Evolutionary conservation across 2,888 invertebrate genomes (phyloP).

Genomic region (Catotricha subobsoleta): DNA sequence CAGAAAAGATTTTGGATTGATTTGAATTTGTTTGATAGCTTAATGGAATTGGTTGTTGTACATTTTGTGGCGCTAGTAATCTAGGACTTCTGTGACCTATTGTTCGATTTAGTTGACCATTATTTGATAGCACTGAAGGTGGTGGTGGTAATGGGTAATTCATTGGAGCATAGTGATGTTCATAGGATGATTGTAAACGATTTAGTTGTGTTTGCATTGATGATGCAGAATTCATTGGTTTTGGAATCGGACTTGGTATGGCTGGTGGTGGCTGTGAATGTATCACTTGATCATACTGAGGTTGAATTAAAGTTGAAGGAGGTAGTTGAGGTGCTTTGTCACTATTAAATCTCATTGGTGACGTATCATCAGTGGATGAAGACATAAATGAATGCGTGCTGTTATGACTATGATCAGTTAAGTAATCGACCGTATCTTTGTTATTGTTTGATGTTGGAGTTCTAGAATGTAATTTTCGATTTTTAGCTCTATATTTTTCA

Average conservation of each 20-base stretch:
- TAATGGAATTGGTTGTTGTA: neutral
- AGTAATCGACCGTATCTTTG: conserved; percentile 1
- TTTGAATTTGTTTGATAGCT: neutral
- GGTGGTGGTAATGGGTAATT: conserved; percentile 5
- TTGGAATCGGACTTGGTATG: neutral
- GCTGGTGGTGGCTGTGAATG: neutral
- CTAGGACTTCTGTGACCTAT: conserved; percentile 1
- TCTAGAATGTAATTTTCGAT: conserved; percentile 35
- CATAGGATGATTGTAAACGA: conserved; percentile 4
- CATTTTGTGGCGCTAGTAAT: conserved; percentile 1
- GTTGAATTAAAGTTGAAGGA: conserved; percentile 3
- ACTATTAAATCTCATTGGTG: conserved; percentile 20
- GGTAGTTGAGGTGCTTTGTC: conserved; percentile 3
- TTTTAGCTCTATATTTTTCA: conserved; percentile 56
- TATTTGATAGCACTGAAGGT: conserved; percentile 3
- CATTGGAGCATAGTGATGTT: neutral
- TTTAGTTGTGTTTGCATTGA: conserved; percentile 5
- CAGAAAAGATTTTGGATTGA: neutral
- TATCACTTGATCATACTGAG: conserved; percentile 4
- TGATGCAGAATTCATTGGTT: too few species aligned
- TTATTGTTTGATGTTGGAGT: conserved; percentile 12
- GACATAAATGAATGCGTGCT: neutral
- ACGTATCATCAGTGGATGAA: conserved; percentile 17
- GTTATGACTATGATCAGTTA: conserved; percentile 4
- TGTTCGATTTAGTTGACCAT: neutral